Base-by-base conservation (phyloP, 1,140 invertebrate genomes). In the Drosophila ogumai region DNA sequence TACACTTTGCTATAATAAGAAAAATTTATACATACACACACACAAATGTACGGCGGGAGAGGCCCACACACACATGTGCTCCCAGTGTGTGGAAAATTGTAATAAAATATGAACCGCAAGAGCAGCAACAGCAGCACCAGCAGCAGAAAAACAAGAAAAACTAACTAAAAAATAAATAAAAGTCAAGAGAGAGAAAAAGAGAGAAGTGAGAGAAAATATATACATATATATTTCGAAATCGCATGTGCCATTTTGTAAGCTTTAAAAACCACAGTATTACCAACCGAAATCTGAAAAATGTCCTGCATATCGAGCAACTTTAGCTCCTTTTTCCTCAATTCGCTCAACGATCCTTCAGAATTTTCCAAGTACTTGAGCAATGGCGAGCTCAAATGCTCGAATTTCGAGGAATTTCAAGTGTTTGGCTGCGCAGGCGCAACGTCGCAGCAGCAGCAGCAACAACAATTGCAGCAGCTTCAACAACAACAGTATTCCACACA, bases 291-390 rank as follows among this genome's bases (percentile, higher is more conserved):
- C 40, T 12, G 69, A 63, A 91, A 92, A 75, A 92, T 92, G 91
- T 92, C 91, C 87, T 92, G 91, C 87, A 92, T 92, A 82, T 92
- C 91, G 69, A 92, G 87, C 75, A 92, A 92, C 72, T 92, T 92
- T 60, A 92, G 91, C 80, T 92, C 91, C 55, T 92, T 92, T 75
- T 92, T 92, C 57, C 79, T 92, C 15, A 91, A 92, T 64, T 91
- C 91, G 32, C 72, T 92, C 46, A 92, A 92, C 64, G 91, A 92
- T 91, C 87, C 91, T 78, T 92, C 91, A 76, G 91, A 92, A 79
- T 92, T 92, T 81, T 91, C 91, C 77, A 92, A 92, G 76, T 92
- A 92, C 82, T 87, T 92, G 79, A 91, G 91, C 76, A 92, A 92
- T 90, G 91, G 91, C 74, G 91, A 92, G 72, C 71, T 91, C 47